Evolutionary conservation across 2,888 invertebrate species (phyloP), one percentile per base, ranked within the genome.

Genomic region (Heliconius hortense): DNA sequence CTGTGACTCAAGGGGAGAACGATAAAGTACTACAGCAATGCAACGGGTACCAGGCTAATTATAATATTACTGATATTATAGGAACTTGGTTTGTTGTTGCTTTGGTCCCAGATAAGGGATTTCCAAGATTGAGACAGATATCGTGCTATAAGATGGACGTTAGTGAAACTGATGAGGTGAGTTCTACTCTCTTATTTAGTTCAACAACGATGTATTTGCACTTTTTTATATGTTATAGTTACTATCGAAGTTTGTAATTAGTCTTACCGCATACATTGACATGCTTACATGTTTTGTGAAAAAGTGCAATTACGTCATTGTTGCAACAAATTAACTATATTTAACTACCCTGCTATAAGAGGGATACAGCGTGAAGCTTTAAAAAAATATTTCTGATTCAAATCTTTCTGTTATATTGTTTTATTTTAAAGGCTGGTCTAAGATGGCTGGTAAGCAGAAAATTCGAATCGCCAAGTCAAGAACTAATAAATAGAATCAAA

Each of bases 51-150:
- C 87, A 90, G 77, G 89, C 90, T 0, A 88, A 86, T 71, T 91
- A 90, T 72, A 83, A 88, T 69, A 77, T 89, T 62, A 86, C 85
- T 71, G 84, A 85, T 63, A 83, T 90, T 4, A 80, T 89, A 1
- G 93, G 92, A 0, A 77, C 83, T 2, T 93, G 93, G 93, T 83
- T 90, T 56, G 90, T 90, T 13, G 92, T 90, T 0, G 91, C 90
- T 0, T 86, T 92, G 0, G 86, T 92, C 63, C 93, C 93, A 0
- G 91, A 88, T 43, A 89, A 86, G n/a, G 73, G 86, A 74, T 92
- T 90, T 73, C 90, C 90, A 21, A 86, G 86, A 53, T 84, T 87
- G 13, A 79, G 82, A 18, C 76, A 79, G 21, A 82, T 92, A 3
- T 84, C 85, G 0, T 93, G 93, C 79, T 90, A 89, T 77, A 84